phyloP scores from a whole-genome alignment of 2,888 invertebrate species.

The Perithous albicinctus region DNA sequence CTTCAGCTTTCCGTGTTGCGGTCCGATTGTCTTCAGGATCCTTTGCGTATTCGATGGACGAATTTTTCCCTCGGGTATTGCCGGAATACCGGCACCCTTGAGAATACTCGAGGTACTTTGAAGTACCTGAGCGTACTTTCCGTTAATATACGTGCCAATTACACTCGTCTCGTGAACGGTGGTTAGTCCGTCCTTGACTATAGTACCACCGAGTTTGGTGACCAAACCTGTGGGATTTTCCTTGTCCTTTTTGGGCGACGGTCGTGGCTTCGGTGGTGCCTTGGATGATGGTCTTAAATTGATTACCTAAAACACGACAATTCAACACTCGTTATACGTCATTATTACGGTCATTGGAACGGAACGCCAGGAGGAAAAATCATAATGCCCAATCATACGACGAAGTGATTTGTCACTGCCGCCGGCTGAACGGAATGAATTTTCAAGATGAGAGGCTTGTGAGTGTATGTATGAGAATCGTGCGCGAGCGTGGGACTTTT shows the following conservation, averaged over 20 bases:
- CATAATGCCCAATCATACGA: slow-evolving; percentile 6
- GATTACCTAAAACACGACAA: slow-evolving; percentile 84
- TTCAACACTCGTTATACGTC: slow-evolving; percentile 7
- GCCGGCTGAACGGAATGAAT: slow-evolving; percentile 3
- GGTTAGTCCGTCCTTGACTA: slow-evolving; percentile 92
- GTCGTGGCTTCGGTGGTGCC: slow-evolving; percentile 85
- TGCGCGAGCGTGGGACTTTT: slow-evolving; percentile 59
- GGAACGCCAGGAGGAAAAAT: not conserved
- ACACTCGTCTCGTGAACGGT: slow-evolving; percentile 95
- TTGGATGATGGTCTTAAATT: slow-evolving; percentile 91
- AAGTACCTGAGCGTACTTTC: slow-evolving; percentile 94
- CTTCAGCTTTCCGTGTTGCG: slow-evolving; percentile 85
- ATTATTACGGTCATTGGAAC: not conserved
- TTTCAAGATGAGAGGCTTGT: slow-evolving; percentile 44
- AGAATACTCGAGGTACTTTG: slow-evolving; percentile 92
- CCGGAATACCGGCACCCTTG: slow-evolving; percentile 67
- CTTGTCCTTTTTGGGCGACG: slow-evolving; percentile 86
- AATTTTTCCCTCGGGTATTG: slow-evolving; percentile 87
- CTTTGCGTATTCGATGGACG: slow-evolving; percentile 89
- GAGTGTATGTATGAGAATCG: slow-evolving; percentile 58
- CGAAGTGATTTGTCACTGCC: slow-evolving; percentile 39
- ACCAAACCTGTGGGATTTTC: slow-evolving; percentile 92
- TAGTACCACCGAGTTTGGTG: slow-evolving; percentile 93
- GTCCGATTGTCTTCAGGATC: slow-evolving; percentile 92
- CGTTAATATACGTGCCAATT: slow-evolving; percentile 94